phyloP scores from a whole-genome alignment of 2,113 vertebrate species.

The Mixornis gularis region DNA sequence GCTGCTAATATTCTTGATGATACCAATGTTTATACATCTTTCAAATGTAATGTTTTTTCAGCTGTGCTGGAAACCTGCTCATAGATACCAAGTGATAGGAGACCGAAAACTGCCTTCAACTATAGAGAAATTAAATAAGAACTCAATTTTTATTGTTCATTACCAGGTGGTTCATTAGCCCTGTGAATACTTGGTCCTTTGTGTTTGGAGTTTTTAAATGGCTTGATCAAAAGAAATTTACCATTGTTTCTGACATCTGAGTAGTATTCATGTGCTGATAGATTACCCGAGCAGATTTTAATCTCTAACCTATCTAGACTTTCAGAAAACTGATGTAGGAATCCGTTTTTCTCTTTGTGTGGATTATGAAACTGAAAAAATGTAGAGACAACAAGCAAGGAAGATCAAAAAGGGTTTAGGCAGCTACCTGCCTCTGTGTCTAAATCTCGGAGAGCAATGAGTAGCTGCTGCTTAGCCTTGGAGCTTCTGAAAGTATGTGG shows the following conservation, averaged over 20 bases:
- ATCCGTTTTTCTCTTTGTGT: not conserved
- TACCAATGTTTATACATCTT: not conserved
- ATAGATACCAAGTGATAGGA: not conserved
- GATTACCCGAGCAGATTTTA: not conserved
- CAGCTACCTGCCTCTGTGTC: not conserved
- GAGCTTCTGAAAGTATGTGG: not conserved
- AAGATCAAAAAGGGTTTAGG: not conserved
- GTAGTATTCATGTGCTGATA: not conserved
- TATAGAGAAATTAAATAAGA: not conserved
- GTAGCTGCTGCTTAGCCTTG: not conserved
- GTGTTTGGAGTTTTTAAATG: not conserved
- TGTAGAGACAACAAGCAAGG: not conserved
- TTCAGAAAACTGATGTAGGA: not conserved
- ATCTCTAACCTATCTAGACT: not conserved
- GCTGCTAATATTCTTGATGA: slow-evolving; percentile 6
- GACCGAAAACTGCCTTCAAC: not conserved
- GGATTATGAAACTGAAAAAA: not conserved
- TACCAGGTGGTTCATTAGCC: not conserved
- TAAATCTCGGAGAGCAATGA: not conserved
- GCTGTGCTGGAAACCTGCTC: slow-evolving; percentile 2
- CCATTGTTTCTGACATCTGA: not conserved
- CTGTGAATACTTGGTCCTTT: not conserved
- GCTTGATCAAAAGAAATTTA: not conserved
- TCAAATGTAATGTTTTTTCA: not conserved
- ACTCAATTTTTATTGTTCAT: not conserved